Evolutionary conservation across 64 coral and sea anemone species (phyloP).

Genomic region (Cladopsammia gracilis): DNA sequence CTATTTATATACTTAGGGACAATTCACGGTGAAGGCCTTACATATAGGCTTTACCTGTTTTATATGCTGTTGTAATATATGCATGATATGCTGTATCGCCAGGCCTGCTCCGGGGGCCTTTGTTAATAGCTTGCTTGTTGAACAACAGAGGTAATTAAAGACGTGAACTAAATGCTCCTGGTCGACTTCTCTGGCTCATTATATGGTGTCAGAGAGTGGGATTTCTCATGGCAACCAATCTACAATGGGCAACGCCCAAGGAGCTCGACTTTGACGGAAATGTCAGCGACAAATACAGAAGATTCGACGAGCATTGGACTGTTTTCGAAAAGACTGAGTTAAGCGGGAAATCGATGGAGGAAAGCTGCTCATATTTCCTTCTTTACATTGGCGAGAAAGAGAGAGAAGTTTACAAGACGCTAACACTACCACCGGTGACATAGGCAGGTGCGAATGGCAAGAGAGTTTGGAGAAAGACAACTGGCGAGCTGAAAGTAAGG

Average conservation of each 20-base stretch:
- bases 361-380: slow-evolving; percentile 73
- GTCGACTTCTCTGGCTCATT: no score
- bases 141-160: no score
- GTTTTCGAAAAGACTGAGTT: slow-evolving; percentile 75
- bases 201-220: slow-evolving; percentile 78
- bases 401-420: slow-evolving; percentile 57
- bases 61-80: no score
- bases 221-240: slow-evolving; percentile 22
- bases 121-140: no score
- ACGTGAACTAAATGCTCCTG: no score
- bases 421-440: slow-evolving; percentile 38
- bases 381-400: slow-evolving; percentile 57
- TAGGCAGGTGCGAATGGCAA: background rate
- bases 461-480: slow-evolving; percentile 15
- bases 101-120: no score
- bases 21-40: no score
- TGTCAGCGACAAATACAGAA: slow-evolving; percentile 69
- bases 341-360: slow-evolving; percentile 32
- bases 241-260: slow-evolving; percentile 61
- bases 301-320: slow-evolving; percentile 62
- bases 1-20: no score
- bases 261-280: slow-evolving; percentile 48
- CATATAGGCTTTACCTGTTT: no score
- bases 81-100: no score
- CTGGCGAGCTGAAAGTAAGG: slow-evolving; percentile 1